Evolutionary conservation across 2,113 vertebrate species (phyloP), one percentile per base, ranked within the genome.

Genomic region (Limnothrissa miodon): DNA sequence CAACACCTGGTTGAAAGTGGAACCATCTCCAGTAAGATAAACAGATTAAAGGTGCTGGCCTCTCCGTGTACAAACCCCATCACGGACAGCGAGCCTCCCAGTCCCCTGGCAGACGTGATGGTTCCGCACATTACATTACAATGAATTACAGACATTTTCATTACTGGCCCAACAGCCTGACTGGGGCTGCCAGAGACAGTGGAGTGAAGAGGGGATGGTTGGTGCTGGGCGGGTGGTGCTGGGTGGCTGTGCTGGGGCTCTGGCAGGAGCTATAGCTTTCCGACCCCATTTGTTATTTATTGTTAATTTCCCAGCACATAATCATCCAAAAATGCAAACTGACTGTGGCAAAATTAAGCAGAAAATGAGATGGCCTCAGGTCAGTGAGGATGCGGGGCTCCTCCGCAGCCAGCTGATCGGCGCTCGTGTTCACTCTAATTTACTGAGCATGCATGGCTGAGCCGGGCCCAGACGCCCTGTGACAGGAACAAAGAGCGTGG

Each of bases 331-430:
- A 99, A 99, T 98, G 97, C 97, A 99, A 99, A 99, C 96, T 97
- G 98, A 99, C 98, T 98, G 97, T 96, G 95, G 96, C 97, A 99
- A 99, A 99, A 99, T 99, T 99, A 99, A 99, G 98, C 98, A 98
- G 97, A 99, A 99, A 99, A 99, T 99, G 98, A 99, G 98, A 97
- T 98, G 98, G 97, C 97, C 98, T 96, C 90, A 93, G 98, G 98
- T 99, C 98, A 98, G 94, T 93, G 93, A 91, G 96, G 96, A 96
- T 96, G 96, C 95, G 95, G 96, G 90, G 92, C 96, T 95, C 95
- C 93, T 96, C 89, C 87, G 96, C 95, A 95, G 96, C 95, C 95
- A 95, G 95, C 96, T 97, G 97, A 98, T 97, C 96, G 94, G 94
- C 92, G 94, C 96, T 96, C 97, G 95, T 99, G 98, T 99, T 99